Evolutionary conservation across 2,888 invertebrate species (phyloP).

Genomic region (Branchipolynoe longqiensis): DNA sequence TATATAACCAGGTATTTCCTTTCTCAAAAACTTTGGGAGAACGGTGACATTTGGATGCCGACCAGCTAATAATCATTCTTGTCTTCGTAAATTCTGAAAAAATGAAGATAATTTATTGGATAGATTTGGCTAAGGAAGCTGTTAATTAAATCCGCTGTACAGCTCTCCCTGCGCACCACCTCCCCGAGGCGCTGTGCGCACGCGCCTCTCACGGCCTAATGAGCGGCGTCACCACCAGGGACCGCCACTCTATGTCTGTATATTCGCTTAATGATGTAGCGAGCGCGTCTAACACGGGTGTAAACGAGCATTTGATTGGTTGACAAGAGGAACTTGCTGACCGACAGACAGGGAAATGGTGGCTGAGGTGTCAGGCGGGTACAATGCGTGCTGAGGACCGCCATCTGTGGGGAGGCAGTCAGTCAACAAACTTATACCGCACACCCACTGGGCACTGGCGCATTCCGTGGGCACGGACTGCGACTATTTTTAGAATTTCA

Average conservation of each 20-base stretch:
- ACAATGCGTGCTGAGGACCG: conserved; percentile 18
- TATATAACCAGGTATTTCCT: no score
- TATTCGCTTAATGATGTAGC: conserved; percentile 30
- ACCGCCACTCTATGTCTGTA: conserved; percentile 26
- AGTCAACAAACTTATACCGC: neutral
- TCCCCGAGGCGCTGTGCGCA: conserved; percentile 6
- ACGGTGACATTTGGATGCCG: no score
- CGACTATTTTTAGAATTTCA: no score
- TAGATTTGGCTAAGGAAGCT: neutral
- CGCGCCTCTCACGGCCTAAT: conserved; percentile 22
- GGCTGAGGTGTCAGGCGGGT: neutral
- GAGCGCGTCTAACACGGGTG: conserved; percentile 7
- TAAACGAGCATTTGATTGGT: conserved; percentile 56
- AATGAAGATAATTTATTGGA: no score
- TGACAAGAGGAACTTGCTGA: conserved; percentile 10
- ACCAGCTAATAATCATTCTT: no score
- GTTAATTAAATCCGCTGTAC: conserved; percentile 21
- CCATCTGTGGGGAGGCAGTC: conserved; percentile 14
- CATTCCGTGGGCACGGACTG: no score
- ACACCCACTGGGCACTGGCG: no score
- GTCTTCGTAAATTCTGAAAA: no score
- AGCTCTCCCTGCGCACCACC: neutral
- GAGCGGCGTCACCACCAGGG: neutral
- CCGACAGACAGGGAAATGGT: neutral
- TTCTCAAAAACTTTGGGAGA: no score